Conservation (phyloP, 2,797 vertebrate genomes). For the Prionace glauca region DNA sequence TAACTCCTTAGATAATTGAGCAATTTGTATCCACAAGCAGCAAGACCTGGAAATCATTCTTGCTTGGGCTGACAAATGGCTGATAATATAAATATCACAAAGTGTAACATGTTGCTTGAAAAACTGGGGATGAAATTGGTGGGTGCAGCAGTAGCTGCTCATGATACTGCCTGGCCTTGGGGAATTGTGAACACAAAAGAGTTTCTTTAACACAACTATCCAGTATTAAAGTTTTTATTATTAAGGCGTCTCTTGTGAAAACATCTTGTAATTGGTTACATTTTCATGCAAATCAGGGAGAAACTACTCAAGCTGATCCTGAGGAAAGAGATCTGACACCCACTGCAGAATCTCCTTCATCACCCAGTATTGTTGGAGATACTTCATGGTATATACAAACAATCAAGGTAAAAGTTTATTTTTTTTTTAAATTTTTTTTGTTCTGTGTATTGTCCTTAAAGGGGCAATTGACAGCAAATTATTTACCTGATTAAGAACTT, state of each 20-base stretch:
- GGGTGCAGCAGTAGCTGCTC: not conserved
- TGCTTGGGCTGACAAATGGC: no score
- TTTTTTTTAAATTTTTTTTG: not conserved
- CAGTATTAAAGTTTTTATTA: not conserved
- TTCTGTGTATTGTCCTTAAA: not conserved
- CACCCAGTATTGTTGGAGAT: not conserved
- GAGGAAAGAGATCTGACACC: not conserved
- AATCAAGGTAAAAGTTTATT: not conserved
- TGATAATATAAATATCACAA: not conserved
- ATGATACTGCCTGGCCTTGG: no score
- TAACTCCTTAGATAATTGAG: no score
- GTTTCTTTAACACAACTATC: not conserved
- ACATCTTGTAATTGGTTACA: not conserved
- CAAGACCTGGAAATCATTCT: no score
- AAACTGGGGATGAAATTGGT: not conserved
- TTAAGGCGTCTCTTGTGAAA: not conserved
- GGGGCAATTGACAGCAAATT: no score
- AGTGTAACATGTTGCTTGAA: not conserved
- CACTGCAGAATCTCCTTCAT: not conserved
- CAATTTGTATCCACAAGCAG: no score
- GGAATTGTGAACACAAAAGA: no score
- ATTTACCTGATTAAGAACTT: no score
- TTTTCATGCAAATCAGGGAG: not conserved
- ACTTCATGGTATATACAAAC: not conserved
- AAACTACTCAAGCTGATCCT: not conserved